Evolutionary conservation across 2,113 vertebrate genomes (phyloP), one percentile per base, ranked within the genome.

Genomic region (Poeciliopsis prolifica): DNA sequence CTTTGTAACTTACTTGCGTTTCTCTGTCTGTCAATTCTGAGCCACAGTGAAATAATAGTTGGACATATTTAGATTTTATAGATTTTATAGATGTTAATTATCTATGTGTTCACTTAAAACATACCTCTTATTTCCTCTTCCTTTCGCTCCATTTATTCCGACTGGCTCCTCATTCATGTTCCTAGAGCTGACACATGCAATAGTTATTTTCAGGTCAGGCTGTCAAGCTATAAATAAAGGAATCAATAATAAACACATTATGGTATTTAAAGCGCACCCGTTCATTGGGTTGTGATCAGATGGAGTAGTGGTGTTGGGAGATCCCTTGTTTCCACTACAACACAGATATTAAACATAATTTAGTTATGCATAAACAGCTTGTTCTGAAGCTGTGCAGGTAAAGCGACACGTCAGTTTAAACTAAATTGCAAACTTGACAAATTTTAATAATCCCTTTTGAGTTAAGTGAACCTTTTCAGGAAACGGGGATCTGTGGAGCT

Each of bases 91-190:
- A 48, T 19, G 17, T 4, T 19, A 48, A 17, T 4, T 48, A 19
- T 48, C 12, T 48, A 7, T 48, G 3, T 17, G 42, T 44, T 44
- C 15, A 15, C 15, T 44, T 48, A 19, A 17, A 48, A 48, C 69
- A 73, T 69, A 88, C 86, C 11, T 5, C 3, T 5, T 14, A 44
- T 5, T 1, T 28, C 44, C 14, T 31, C 15, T 11, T 54, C 28
- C 63, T 61, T 24, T 70, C 37, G 28, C 30, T 5, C 44, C 8
- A 7, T 75, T 63, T 5, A n/a, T 31, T 48, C 85, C 86, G 63
- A 80, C 86, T 74, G 82, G 86, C 68, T 87, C 85, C 26, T 78
- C 70, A 4, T 58, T 61, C 54, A 61, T 0, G 31, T 83, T 72
- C 35, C 86, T 83, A 51, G 65, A 24, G 37, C 19, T 44, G 29